A percentile compares a stretch with the other conserved stretches of the same genome.
Evolutionary conservation across 2,888 invertebrate species (phyloP).

Genomic region (Trileptium ribeirensis): DNA sequence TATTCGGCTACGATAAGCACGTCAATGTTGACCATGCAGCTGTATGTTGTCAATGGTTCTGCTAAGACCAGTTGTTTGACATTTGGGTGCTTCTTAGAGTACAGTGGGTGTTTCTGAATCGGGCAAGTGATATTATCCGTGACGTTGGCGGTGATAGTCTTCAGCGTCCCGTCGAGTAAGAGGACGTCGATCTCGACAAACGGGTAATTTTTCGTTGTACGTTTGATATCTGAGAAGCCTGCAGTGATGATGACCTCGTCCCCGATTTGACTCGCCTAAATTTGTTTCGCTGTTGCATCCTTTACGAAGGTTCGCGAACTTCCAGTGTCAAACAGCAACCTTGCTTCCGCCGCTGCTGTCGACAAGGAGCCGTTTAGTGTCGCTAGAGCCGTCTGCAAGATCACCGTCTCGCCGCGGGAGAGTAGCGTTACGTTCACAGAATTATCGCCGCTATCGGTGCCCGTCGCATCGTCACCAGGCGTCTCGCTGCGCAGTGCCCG

Average conservation of each 20-base stretch:
- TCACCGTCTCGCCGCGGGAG: background rate
- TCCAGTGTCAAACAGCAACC: background rate
- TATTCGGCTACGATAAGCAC: background rate
- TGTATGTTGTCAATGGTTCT: background rate
- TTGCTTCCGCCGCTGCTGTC: background rate
- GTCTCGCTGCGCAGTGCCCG: background rate
- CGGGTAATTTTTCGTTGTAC: background rate
- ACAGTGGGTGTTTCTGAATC: background rate
- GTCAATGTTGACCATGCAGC: background rate
- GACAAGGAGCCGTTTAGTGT: background rate
- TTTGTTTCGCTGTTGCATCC: background rate
- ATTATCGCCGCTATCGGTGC: background rate
- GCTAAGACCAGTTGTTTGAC: background rate
- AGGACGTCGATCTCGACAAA: background rate
- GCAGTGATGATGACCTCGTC: background rate
- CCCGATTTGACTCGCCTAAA: background rate
- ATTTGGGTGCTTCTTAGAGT: slow-evolving; percentile 1
- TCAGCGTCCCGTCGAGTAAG: background rate
- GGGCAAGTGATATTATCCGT: background rate
- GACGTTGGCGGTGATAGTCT: background rate
- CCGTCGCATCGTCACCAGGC: too few relatives aligned
- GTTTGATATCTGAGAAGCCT: background rate
- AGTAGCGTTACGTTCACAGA: background rate
- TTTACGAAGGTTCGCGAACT: background rate
- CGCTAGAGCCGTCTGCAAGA: background rate